Base-by-base conservation (phyloP, 2,113 vertebrate genomes). In the Ophiodon elongatus region DNA sequence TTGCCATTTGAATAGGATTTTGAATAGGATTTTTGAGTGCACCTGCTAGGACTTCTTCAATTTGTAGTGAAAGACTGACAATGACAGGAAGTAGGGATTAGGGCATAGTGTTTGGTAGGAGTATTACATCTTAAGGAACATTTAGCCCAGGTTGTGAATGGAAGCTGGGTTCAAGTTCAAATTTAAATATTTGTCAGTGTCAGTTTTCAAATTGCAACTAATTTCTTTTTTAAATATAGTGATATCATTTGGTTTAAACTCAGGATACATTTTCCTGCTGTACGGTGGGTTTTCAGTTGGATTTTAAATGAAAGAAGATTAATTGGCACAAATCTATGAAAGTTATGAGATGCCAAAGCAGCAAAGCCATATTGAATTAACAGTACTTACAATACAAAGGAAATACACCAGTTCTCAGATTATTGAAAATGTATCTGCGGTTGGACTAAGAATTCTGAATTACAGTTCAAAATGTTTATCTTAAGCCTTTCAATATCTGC, bases 11-110 rank as follows among this genome's bases (percentile, higher is more conserved):
- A 13, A 52, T 64, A 27, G 29, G 31, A 27, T 37, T 25, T 54
- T 5, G 6, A 13, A 52, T 64, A 27, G 29, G 31, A 27, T 37
- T 25, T 52, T n/a, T 17, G 13, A 39, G 43, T 69, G 33, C 56
- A 43, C 64, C 73, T 33, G 33, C n/a, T 25, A 54, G 11, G 50
- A 23, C 7, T 33, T 47, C n/a, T 60, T 27, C 19, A 45, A 72
- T 83, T 64, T 69, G 15, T 5, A 25, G 35, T 33, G 35, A 37
- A 72, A 64, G 45, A 71, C 15, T 57, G 59, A 69, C 67, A 65
- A 3, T 39, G 31, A 37, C 39, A 41, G 52, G 17, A 31, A 66
- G 74, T 31, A 41, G n/a, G 21, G 31, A 45, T 45, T 15, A 45
- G 41, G 10, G 11, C 41, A 39, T 1, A 54, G 27, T 17, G 39